Evolutionary conservation across 2,113 vertebrate genomes (phyloP).

Genomic region (Progne subis): DNA sequence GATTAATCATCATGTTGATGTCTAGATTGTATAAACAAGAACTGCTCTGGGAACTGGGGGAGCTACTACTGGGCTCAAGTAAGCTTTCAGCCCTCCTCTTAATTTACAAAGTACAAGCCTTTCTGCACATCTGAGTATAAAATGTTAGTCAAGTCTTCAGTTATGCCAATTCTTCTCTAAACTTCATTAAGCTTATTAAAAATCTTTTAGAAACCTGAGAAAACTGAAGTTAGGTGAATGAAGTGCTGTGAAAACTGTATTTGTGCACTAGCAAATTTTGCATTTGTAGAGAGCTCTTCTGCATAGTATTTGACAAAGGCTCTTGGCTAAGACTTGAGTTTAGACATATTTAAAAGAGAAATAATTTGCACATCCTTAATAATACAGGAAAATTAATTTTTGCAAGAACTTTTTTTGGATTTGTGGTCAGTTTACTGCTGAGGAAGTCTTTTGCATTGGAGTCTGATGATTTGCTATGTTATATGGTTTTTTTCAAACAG

Average conservation of each 20-base stretch:
- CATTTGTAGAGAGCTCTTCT: neutral
- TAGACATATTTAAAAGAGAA: neutral
- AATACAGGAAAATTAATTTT: neutral
- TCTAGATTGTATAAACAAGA: neutral
- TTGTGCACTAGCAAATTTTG: neutral
- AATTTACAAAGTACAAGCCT: neutral
- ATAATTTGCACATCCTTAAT: neutral
- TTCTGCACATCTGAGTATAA: neutral
- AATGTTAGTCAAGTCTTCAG: neutral
- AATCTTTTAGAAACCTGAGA: neutral
- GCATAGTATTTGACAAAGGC: neutral
- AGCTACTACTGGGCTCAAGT: neutral
- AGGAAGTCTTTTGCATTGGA: neutral
- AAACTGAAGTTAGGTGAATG: neutral
- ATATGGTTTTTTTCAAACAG: neutral
- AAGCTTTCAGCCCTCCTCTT: neutral
- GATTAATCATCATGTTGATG: neutral
- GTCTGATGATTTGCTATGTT: neutral
- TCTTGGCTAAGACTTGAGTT: neutral
- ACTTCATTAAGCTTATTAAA: neutral
- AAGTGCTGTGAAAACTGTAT: neutral
- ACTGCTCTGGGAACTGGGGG: neutral
- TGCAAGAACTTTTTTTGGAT: neutral
- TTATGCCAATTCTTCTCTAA: neutral
- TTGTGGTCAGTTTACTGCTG: rapidly evolving